phyloP scores from a whole-genome alignment of 2,113 vertebrate genomes.

The Mastomys natalensis region DNA sequence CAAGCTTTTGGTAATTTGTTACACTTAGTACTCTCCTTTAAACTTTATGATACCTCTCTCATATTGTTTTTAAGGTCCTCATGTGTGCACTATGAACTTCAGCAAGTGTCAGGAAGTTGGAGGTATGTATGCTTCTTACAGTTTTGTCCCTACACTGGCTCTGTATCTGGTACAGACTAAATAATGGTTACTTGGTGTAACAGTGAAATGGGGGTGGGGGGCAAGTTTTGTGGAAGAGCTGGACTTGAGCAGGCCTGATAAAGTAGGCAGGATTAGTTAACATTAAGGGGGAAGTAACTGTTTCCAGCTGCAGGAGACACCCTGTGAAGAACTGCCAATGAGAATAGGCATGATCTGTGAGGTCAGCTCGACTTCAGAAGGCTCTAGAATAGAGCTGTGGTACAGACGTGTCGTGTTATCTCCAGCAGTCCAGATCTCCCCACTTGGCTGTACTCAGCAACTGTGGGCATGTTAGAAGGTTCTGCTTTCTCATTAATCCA shows the following conservation, averaged over 20 bases:
- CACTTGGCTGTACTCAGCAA: neutral
- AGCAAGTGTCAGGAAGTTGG: neutral
- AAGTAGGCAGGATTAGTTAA: neutral
- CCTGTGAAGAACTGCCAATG: neutral
- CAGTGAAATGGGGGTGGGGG: neutral
- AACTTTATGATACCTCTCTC: neutral
- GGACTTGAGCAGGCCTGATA: neutral
- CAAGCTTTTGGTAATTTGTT: neutral
- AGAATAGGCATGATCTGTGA: neutral
- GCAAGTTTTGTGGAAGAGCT: neutral
- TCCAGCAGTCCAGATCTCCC: neutral
- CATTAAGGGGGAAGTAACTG: neutral
- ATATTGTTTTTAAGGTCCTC: neutral
- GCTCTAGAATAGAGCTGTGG: neutral
- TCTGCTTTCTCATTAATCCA: neutral
- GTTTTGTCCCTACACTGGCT: neutral
- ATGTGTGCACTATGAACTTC: neutral
- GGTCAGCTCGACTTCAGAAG: neutral
- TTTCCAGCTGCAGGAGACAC: neutral
- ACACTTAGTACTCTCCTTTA: neutral
- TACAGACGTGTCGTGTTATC: no score
- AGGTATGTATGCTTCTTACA: neutral
- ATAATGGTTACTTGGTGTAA: neutral
- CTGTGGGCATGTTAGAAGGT: neutral
- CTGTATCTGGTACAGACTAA: neutral